Base-by-base conservation (phyloP, 2,888 invertebrate species). In the Ctena decussata region DNA sequence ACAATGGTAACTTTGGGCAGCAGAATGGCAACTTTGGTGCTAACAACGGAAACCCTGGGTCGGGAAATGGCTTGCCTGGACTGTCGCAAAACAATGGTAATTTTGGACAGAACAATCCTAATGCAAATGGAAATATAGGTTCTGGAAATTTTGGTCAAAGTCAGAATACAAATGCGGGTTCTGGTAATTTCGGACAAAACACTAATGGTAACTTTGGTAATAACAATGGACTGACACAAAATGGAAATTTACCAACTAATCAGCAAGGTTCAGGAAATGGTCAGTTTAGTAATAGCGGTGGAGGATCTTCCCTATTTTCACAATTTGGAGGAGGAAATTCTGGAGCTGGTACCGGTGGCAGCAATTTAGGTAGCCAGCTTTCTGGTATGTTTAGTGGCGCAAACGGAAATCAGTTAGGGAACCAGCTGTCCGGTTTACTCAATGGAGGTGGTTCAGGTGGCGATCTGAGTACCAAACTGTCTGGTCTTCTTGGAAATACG, bases 371-470 rank as follows among this genome's bases (percentile, higher is more conserved):
- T 21, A 82, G 70, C 49, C 81, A 70, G 12, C 49, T 86, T 35
- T 57, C 77, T 11, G 71, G 85, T 1, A 69, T 84, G 0, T 44
- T 84, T 2, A 85, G 87, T 27, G 80, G 85, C 8, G 60, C 39
- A 32, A 83, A 84, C 18, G 82, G 80, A 1, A 77, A 77, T 27
- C 41, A 53, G 12, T 3, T 44, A 12, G 60, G 71, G 0, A 70
- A 35, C 24, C 49, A 53, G 3, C 15, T 49, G 37, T 69, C 76
- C 0, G 73, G 78, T 32, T 30, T 83, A n/a, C 11, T 73, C 5
- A 77, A 69, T 12, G 75, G 80, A 27, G 69, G 77, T 0, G 74
- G 65, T 2, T 53, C 49, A 15, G 82, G 82, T 5, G 70, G 76
- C 5, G 69, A 72, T 44, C 27, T 72, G 24, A 46, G 72, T 18